Conservation (phyloP, 2,113 vertebrate genomes). For the Syrrhaptes paradoxus region DNA sequence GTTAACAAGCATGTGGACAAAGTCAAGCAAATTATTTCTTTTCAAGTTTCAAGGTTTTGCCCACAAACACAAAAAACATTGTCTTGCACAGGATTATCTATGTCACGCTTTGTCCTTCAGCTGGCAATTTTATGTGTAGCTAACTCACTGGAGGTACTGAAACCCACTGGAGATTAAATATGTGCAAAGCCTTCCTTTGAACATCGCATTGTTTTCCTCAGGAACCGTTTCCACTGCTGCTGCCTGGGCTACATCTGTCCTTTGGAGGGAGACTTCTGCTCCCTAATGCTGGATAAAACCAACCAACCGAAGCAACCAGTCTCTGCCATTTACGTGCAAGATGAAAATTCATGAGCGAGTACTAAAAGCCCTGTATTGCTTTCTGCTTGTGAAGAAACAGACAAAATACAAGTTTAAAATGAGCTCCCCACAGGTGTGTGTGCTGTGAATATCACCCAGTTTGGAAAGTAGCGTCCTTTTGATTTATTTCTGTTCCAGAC, state of each 20-base stretch:
- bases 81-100: not conserved
- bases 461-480: not conserved
- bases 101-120: not conserved
- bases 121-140: not conserved
- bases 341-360: not conserved
- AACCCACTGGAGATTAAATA: not conserved
- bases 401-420: not conserved
- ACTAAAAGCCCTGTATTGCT: not conserved
- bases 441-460: not conserved
- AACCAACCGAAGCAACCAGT: not conserved
- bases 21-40: not conserved
- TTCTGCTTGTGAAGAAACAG: not conserved
- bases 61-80: not conserved
- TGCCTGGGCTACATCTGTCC: not conserved
- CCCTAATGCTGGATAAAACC: not conserved
- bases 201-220: not conserved
- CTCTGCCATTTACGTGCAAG: not conserved
- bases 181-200: not conserved
- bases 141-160: not conserved
- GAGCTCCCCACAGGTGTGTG: accelerated
- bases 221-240: not conserved
- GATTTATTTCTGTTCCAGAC: not conserved
- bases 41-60: not conserved
- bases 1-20: accelerated
- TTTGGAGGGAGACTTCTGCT: not conserved